A percentile compares a stretch with the other conserved stretches of the same genome.
phyloP scores from a whole-genome alignment of 2,113 vertebrate species.

The Thalassoma bifasciatum region DNA sequence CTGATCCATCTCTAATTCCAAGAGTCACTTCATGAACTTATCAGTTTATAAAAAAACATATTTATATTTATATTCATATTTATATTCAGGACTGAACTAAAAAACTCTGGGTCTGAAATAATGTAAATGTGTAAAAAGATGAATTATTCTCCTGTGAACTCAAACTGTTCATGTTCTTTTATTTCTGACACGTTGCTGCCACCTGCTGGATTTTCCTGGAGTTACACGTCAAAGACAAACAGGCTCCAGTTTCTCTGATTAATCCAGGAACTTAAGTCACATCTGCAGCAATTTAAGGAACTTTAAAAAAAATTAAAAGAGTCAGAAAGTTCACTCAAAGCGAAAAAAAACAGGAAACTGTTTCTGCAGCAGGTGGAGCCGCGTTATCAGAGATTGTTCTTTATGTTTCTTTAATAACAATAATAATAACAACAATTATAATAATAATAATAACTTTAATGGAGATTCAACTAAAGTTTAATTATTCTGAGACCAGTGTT shows the following conservation, averaged over 20 bases:
- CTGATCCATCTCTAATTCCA: too few species aligned
- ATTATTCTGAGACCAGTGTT: neutral
- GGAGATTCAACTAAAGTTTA: neutral
- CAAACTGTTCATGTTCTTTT: too few species aligned
- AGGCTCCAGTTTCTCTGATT: neutral
- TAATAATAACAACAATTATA: too few species aligned
- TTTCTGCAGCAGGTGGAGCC: neutral
- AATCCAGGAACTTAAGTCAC: too few species aligned
- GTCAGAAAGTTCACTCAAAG: too few species aligned
- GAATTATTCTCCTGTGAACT: too few species aligned
- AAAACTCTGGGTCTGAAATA: neutral
- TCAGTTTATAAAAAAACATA: too few species aligned
- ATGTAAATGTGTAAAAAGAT: neutral
- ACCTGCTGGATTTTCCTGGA: neutral
- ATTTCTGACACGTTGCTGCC: constrained; percentile 6
- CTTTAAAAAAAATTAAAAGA: neutral
- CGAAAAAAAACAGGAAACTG: neutral
- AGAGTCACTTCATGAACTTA: too few species aligned
- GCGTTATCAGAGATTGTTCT: neutral
- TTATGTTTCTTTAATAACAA: neutral
- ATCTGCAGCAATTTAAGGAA: neutral
- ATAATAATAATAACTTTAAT: too few species aligned
- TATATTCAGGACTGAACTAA: too few species aligned
- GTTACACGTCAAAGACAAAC: neutral
- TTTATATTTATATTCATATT: too few species aligned